phyloP scores from a whole-genome alignment of 1,140 invertebrate genomes.

The Cydia pomonella region DNA sequence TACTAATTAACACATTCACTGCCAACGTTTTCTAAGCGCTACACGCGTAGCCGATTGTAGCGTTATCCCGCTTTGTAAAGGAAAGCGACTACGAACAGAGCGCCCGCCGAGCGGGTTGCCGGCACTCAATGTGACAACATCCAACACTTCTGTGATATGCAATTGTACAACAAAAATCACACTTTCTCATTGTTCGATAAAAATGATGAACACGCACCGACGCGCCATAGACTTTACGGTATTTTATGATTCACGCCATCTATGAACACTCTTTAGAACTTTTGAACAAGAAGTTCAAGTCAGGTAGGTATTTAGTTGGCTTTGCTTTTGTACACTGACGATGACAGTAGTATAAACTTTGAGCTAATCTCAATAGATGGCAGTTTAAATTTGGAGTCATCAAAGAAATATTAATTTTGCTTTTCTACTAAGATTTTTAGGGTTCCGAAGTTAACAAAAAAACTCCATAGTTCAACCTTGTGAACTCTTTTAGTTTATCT shows the following conservation, averaged over 20 bases:
- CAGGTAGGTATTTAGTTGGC: neutral
- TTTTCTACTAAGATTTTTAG: neutral
- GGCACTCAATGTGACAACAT: too few species aligned
- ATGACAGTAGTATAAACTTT: neutral
- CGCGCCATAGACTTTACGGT: neutral
- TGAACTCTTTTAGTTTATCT: too few species aligned
- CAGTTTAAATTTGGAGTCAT: neutral
- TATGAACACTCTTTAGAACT: neutral
- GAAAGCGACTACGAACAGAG: too few species aligned
- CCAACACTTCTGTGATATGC: too few species aligned
- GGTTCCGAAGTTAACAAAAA: neutral
- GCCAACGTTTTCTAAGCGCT: too few species aligned
- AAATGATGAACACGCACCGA: too few species aligned
- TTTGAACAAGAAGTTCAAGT: neutral
- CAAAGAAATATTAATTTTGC: neutral
- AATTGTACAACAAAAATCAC: too few species aligned
- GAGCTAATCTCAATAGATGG: neutral
- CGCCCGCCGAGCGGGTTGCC: too few species aligned
- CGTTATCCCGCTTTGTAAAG: too few species aligned
- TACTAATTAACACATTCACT: too few species aligned
- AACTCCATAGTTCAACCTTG: neutral
- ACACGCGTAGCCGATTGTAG: too few species aligned
- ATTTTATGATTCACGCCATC: neutral
- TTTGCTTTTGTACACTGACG: neutral
- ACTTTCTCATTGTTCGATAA: too few species aligned